A percentile compares a stretch with the other conserved stretches of the same genome.
These are phyloP conservation scores for Clarias pachynema DNA, from an alignment of 2,797 vertebrate genomes.

Conservation along the genomic window DNA sequence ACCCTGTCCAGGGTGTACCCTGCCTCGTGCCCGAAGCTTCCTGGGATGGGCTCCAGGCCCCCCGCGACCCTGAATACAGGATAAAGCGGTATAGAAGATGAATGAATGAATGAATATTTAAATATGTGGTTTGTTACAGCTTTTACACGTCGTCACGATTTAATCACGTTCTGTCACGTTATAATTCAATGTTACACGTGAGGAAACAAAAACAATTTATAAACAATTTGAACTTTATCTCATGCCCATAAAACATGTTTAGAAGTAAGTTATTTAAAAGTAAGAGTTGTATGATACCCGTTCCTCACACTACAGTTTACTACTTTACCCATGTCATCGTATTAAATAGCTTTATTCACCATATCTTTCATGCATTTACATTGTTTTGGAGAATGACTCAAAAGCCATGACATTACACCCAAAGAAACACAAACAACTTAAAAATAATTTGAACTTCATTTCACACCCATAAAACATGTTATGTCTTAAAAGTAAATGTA, in stretches of 20 bases:
- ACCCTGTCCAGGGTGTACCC: too few species aligned
- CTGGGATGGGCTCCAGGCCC: too few species aligned
- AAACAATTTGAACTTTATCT: neutral
- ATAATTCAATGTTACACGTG: neutral
- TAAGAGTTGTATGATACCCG: neutral
- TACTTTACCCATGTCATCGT: constrained; percentile 20
- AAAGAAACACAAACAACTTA: too few species aligned
- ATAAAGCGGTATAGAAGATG: too few species aligned
- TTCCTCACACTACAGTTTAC: neutral
- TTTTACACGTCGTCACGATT: neutral
- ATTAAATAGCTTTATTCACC: constrained; percentile 47
- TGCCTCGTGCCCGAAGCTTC: too few species aligned
- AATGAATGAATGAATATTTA: too few species aligned
- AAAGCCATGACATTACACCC: constrained; percentile 43
- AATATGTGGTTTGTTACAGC: constrained; percentile 12
- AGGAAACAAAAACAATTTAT: neutral
- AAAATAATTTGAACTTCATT: too few species aligned
- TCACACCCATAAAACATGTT: too few species aligned
- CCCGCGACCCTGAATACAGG: too few species aligned
- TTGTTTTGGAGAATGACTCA: constrained; percentile 45
- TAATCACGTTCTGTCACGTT: neutral
- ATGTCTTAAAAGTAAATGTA: too few species aligned
- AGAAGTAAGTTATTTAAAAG: neutral
- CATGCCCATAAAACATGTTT: neutral
- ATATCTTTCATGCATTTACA: constrained; percentile 37